Conservation (phyloP, 2,797 vertebrate genomes). For the Menidia menidia region DNA sequence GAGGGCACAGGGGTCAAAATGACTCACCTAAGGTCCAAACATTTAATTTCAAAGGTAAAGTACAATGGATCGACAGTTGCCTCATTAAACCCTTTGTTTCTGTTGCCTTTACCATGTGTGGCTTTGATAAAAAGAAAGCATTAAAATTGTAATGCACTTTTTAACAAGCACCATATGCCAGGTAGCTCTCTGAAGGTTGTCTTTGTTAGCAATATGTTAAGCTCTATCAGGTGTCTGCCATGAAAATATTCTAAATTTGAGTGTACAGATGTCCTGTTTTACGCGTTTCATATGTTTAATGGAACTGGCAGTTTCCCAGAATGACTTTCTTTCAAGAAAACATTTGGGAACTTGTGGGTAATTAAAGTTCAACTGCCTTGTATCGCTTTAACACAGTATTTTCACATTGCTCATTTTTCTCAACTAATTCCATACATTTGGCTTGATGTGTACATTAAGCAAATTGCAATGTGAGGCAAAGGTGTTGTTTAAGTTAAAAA, state of each 20-base stretch:
- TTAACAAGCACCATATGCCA: conserved; percentile 9
- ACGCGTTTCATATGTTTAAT: no score
- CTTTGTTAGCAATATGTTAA: not conserved
- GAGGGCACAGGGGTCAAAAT: conserved; percentile 6
- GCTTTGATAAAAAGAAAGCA: not conserved
- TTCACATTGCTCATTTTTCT: not conserved
- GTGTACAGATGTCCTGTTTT: no score
- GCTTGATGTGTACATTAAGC: no score
- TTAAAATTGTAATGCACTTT: not conserved
- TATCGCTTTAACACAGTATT: not conserved
- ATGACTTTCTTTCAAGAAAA: no score
- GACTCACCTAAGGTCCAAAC: conserved; percentile 7
- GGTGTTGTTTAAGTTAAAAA: no score
- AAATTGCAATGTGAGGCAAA: no score
- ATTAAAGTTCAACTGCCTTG: not conserved
- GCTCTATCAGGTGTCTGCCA: not conserved
- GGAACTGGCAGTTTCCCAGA: no score
- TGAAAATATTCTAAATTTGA: no score
- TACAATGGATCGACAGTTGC: not conserved
- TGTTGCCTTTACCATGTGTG: not conserved
- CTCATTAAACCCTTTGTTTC: not conserved
- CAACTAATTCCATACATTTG: no score
- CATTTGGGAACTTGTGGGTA: no score
- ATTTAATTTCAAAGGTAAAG: conserved; percentile 18
- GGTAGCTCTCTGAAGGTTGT: not conserved